Evolutionary conservation across 2,888 invertebrate genomes (phyloP), one percentile per base, ranked within the genome.

Genomic region (Athalia circularis): DNA sequence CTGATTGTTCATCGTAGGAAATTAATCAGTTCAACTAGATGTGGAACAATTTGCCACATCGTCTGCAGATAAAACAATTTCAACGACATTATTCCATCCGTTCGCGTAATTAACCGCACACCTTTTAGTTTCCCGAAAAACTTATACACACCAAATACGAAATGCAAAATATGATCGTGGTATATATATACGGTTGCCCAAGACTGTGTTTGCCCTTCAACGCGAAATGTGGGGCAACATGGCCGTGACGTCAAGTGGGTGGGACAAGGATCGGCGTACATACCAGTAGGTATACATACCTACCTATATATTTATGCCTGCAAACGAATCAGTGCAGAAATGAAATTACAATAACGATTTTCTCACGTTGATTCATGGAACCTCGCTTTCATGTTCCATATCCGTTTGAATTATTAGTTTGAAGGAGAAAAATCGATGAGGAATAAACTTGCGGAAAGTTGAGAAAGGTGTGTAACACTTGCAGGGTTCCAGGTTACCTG

Each of bases 361-460:
- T 54, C 45, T 70, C 4, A n/a, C 15, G 11, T 29, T 9, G 43
- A 54, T 70, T 70, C 43, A 11, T n/a, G n/a, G 9, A 43, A 70
- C 7, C 57, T 57, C 45, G 43, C 54, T 54, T 29, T 70, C 57
- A 43, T 70, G 57, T 45, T 54, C 67, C n/a, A 67, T 67, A 50
- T 67, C 50, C 67, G 9, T n/a, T 50, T 62, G 8, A 5, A 62
- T 54, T 54, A 11, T 29, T 11, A 54, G 54, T n/a, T n/a, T 54
- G 3, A 54, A 54, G 9, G 54, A 54, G n/a, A 3, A 54, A 62
- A 62, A 61, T 61, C 61, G 61, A 2, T 61, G 52, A 8, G 52
- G 8, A 11, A 52, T 11, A n/a, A 9, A n/a, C 54, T 4, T 4
- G 11, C n/a, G 9, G 4, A 54, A 54, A 54, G 4, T n/a, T n/a